Evolutionary conservation across 1,140 invertebrate species (phyloP).

Genomic region (Pachypeltis micranthus): DNA sequence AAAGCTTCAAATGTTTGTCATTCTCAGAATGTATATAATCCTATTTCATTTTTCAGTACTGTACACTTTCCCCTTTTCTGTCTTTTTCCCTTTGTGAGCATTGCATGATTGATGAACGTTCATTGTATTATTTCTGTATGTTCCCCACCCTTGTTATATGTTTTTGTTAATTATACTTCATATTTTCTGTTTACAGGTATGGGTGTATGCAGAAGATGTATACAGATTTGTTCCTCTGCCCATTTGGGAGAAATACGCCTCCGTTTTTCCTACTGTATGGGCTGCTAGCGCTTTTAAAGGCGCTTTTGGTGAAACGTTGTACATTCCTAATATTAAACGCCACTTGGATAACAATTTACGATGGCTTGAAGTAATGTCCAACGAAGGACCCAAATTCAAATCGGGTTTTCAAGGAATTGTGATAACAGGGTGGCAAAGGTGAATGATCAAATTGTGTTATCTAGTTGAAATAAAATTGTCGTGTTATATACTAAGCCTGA

Average conservation of each 20-base stretch:
- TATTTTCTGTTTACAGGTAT: conserved; percentile 33
- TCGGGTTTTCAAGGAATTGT: conserved; percentile 47
- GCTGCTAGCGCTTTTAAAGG: conserved; percentile 86
- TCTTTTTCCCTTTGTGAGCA: too few species aligned
- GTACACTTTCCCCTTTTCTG: too few species aligned
- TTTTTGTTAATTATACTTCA: not conserved
- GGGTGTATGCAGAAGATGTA: conserved; percentile 45
- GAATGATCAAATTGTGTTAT: too few species aligned
- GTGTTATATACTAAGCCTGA: too few species aligned
- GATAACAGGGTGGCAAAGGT: conserved; percentile 59
- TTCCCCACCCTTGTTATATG: too few species aligned
- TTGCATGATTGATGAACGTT: too few species aligned
- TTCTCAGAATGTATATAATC: too few species aligned
- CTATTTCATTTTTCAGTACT: too few species aligned
- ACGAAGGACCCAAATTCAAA: conserved; percentile 42
- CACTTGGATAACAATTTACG: conserved; percentile 59
- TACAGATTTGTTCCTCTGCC: conserved; percentile 40
- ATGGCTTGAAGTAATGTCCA: conserved; percentile 55
- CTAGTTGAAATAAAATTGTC: too few species aligned
- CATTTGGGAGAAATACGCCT: conserved; percentile 65
- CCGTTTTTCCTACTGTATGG: conserved; percentile 81
- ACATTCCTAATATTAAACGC: conserved; percentile 47
- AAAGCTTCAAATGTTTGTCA: too few species aligned
- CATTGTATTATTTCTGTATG: too few species aligned
- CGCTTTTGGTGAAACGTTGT: conserved; percentile 65